A percentile compares a stretch with the other conserved stretches of the same genome.
Conservation (phyloP, 2,888 invertebrate species). For the Hipparchia semele region DNA sequence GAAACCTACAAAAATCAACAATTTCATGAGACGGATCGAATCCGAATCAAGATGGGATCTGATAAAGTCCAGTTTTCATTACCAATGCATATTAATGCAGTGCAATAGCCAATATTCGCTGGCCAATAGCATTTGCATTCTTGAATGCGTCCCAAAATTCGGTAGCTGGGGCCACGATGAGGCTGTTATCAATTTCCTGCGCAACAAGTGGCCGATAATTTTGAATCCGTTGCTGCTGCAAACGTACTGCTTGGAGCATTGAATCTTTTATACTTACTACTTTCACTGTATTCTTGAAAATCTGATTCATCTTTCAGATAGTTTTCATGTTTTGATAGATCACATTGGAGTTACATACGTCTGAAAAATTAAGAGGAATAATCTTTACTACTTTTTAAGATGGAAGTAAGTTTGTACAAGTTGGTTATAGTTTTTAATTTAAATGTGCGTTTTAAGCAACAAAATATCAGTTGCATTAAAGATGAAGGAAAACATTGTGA, state of each 20-base stretch:
- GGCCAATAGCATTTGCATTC: conserved; percentile 54
- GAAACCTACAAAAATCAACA: background rate
- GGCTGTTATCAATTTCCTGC: conserved; percentile 78
- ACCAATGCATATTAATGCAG: conserved; percentile 12
- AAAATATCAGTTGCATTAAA: too few relatives aligned
- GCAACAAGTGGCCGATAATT: conserved; percentile 83
- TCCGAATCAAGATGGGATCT: background rate
- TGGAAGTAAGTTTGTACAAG: background rate
- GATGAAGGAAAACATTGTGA: too few relatives aligned
- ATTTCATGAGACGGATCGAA: background rate
- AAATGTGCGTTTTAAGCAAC: too few relatives aligned
- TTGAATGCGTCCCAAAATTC: conserved; percentile 71
- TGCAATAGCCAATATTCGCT: conserved; percentile 28
- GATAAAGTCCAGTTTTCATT: conserved; percentile 5
- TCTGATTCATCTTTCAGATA: background rate
- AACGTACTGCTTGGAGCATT: conserved; percentile 50
- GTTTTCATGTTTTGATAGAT: conserved; percentile 4
- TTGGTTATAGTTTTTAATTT: too few relatives aligned
- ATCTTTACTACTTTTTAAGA: background rate
- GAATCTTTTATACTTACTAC: conserved; percentile 43
- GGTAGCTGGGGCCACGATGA: conserved; percentile 56
- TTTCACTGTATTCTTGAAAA: conserved; percentile 8
- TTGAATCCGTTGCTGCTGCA: conserved; percentile 71
- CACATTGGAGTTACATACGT: background rate
- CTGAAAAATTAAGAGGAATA: background rate